A percentile compares a stretch with the other conserved stretches of the same genome.
Conservation (phyloP, 2,113 vertebrate species). For the Etia nguti region DNA sequence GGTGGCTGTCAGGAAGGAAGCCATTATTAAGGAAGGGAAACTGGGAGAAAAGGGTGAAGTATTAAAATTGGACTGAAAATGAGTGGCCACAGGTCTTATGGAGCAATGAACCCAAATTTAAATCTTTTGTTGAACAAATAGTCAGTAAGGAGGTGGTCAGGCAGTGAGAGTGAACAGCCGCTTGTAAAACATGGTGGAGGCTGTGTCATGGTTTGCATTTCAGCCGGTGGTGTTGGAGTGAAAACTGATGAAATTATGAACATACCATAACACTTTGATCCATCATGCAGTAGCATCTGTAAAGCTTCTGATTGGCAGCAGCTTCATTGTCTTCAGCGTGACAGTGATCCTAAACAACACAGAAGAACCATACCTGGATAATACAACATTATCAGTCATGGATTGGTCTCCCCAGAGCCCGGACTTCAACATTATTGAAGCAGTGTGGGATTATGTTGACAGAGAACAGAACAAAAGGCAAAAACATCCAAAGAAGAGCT, state of each 20-base stretch:
- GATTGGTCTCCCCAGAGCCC: neutral
- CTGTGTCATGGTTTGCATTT: neutral
- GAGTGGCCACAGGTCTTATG: neutral
- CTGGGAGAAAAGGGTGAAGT: neutral
- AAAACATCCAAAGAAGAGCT: neutral
- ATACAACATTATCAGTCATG: too few relatives aligned
- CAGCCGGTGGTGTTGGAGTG: neutral
- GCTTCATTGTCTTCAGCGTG: neutral
- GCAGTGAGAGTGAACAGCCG: fast-evolving
- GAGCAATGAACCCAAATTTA: neutral
- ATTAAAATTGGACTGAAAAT: neutral
- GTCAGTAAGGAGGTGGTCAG: neutral
- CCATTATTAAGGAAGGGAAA: neutral
- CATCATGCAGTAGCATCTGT: neutral
- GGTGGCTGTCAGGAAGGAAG: neutral
- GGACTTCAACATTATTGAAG: neutral
- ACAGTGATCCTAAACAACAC: neutral
- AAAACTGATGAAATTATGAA: neutral
- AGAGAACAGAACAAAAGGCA: neutral
- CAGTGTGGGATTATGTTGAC: neutral
- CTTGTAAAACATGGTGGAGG: neutral
- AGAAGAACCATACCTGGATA: neutral
- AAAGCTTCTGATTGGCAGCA: neutral
- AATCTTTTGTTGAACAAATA: neutral
- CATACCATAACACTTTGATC: neutral